Conservation (phyloP, 2,113 vertebrate genomes). For the Lepus timidus region DNA sequence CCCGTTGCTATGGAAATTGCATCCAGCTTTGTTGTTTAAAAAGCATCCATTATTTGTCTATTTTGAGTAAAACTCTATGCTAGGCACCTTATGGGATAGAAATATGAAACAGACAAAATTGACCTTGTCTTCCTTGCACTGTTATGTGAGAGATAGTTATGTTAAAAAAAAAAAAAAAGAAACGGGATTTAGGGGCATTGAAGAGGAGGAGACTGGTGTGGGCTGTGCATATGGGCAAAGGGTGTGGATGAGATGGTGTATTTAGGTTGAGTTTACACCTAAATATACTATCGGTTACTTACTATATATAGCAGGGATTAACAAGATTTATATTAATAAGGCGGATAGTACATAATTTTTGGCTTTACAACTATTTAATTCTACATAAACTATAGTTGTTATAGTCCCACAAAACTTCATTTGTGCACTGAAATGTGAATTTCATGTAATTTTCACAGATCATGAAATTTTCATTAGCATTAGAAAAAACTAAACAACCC, state of each 20-base stretch:
- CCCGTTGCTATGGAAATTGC: slow-evolving; percentile 72
- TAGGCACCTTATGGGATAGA: slow-evolving; percentile 51
- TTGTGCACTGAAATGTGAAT: neutral
- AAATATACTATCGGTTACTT: slow-evolving; percentile 19
- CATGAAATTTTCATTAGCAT: neutral
- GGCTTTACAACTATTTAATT: slow-evolving; percentile 27
- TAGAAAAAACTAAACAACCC: neutral
- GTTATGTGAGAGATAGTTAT: neutral
- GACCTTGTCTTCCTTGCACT: neutral
- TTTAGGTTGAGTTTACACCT: neutral
- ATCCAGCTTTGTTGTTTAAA: slow-evolving; percentile 50
- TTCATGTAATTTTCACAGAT: slow-evolving; percentile 50
- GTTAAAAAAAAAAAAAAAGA: neutral
- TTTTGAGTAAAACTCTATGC: slow-evolving; percentile 49
- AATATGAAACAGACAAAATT: slow-evolving; percentile 12
- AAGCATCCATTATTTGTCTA: slow-evolving; percentile 43
- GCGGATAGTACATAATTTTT: slow-evolving; percentile 21
- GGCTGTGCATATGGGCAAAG: neutral
- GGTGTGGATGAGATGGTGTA: neutral
- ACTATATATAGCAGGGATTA: neutral
- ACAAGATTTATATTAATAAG: slow-evolving; percentile 1
- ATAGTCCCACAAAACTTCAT: neutral
- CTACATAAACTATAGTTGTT: slow-evolving; percentile 16
- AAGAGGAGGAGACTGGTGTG: neutral
- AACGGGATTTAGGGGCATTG: neutral